A percentile compares a stretch with the other conserved stretches of the same genome.
Evolutionary conservation across 2,888 invertebrate genomes (phyloP).

Genomic region (Dasypogon diadema): DNA sequence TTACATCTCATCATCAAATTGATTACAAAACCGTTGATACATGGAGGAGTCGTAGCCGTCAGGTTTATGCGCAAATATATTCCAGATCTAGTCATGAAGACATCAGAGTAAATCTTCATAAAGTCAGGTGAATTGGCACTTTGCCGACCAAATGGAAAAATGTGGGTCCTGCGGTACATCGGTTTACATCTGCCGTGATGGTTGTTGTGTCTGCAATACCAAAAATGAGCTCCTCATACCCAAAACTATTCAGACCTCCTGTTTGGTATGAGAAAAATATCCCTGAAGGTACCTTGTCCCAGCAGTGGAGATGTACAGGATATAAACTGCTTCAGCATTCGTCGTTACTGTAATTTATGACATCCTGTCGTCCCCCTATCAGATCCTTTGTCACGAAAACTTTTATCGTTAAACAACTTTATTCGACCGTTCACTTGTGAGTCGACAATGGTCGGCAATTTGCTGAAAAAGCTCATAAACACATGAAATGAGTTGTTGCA

Average conservation of each 20-base stretch:
- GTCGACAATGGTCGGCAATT: slow-evolving; percentile 51
- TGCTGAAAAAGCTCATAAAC: slow-evolving; percentile 51
- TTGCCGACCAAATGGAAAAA: slow-evolving; percentile 15
- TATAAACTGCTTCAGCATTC: slow-evolving; percentile 1
- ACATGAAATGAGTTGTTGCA: not conserved
- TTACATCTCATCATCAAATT: not conserved
- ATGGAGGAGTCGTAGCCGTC: not conserved
- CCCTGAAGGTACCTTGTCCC: not conserved
- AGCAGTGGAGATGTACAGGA: not conserved
- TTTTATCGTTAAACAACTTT: slow-evolving; percentile 55
- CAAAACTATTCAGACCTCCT: not conserved
- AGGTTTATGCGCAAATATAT: not conserved
- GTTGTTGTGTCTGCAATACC: not conserved
- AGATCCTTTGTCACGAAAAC: slow-evolving; percentile 53
- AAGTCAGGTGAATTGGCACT: slow-evolving; percentile 8
- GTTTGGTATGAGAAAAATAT: not conserved
- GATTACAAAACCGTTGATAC: not conserved
- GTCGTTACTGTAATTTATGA: slow-evolving; percentile 15
- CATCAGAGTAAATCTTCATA: slow-evolving; percentile 1
- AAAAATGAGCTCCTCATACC: not conserved
- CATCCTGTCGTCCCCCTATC: slow-evolving; percentile 27
- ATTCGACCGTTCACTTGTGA: slow-evolving; percentile 39
- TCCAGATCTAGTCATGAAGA: not conserved
- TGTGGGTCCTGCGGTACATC: not conserved
- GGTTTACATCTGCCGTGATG: not conserved